A percentile compares a stretch with the other conserved stretches of the same genome.
Conservation (phyloP, 2,113 vertebrate genomes). For the Pao palembangensis region DNA sequence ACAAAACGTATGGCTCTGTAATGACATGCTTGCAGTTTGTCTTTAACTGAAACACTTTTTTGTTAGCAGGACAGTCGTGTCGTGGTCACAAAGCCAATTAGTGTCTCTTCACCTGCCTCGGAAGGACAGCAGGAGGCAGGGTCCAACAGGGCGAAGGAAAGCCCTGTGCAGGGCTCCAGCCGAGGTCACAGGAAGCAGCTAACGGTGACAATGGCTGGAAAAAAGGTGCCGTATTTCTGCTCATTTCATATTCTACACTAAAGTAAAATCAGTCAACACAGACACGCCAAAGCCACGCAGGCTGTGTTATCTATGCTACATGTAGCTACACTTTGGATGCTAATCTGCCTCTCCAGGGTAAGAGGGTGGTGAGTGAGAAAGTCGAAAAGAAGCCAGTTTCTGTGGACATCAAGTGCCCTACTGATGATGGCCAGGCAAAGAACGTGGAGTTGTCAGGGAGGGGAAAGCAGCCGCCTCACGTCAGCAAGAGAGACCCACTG, state of each 20-base stretch:
- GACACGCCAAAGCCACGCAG: background rate
- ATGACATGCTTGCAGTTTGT: background rate
- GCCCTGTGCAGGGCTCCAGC: conserved; percentile 68
- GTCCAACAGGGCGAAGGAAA: conserved; percentile 60
- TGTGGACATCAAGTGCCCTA: conserved; percentile 52
- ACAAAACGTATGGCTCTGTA: background rate
- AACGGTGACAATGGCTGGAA: conserved; percentile 87
- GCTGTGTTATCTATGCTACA: background rate
- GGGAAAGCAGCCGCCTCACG: conserved; percentile 65
- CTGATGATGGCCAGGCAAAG: conserved; percentile 63
- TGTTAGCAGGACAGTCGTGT: conserved; percentile 83
- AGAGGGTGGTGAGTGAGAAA: conserved; percentile 84
- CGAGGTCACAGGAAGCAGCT: conserved; percentile 86
- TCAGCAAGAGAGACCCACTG: conserved; percentile 67
- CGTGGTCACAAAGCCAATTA: conserved; percentile 79
- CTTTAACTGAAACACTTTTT: background rate
- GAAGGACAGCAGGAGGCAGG: conserved; percentile 60
- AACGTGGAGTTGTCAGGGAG: conserved; percentile 59
- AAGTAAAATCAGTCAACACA: background rate
- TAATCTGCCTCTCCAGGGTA: conserved; percentile 74
- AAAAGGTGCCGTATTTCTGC: conserved; percentile 78
- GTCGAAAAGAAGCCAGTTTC: conserved; percentile 59
- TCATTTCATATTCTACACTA: background rate
- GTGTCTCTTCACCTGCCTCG: conserved; percentile 39
- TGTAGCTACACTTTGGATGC: background rate